Base-by-base conservation (phyloP, 2,797 vertebrate genomes). In the Arremon aurantiirostris region DNA sequence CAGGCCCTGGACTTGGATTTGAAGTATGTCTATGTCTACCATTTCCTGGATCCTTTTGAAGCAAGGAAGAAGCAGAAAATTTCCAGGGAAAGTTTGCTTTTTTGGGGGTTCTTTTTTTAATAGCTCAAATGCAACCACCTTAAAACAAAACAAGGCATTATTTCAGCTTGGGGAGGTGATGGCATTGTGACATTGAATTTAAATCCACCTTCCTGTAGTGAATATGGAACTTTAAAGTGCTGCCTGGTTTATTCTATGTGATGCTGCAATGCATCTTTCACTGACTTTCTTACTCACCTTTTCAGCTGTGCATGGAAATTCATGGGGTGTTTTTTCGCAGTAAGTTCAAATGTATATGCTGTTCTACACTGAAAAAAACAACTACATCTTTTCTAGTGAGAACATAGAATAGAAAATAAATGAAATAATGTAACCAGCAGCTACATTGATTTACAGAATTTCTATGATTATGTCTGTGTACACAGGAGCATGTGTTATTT, bases 11-110 rank as follows among this genome's bases (percentile, higher is more conserved):
- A 35, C 46, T 94, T 87, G 57, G 35, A 78, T 65, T 91, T 83
- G 64, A 1, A 5, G 20, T 53, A 35, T 41, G 47, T 17, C 12
- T 53, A 42, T 0, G 0, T 41, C 30, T 22, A 47, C 57, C 0
- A 7, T 42, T 93, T 76, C 71, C 77, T 65, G 47, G 27, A 80
- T 73, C 60, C 70, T 86, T 93, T 37, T 42, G 81, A 92, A 81
- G 32, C 35, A 82, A 69, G 80, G 46, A 88, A 72, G 60, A 79
- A 82, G 27, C 35, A 89, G 27, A 27, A 78, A 34, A 44, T 72
- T 82, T 63, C 30, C 39, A 65, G 61, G 47, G 49, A 66, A 92
- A 49, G 39, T 52, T 69, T 86, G 50, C 42, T 88, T 86, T 24
- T 88, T 90, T 86, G 4, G 39, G 19, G 17, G 27, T 91, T 52